phyloP scores from a whole-genome alignment of 1,140 invertebrate species.

The Drosophila bocki region DNA sequence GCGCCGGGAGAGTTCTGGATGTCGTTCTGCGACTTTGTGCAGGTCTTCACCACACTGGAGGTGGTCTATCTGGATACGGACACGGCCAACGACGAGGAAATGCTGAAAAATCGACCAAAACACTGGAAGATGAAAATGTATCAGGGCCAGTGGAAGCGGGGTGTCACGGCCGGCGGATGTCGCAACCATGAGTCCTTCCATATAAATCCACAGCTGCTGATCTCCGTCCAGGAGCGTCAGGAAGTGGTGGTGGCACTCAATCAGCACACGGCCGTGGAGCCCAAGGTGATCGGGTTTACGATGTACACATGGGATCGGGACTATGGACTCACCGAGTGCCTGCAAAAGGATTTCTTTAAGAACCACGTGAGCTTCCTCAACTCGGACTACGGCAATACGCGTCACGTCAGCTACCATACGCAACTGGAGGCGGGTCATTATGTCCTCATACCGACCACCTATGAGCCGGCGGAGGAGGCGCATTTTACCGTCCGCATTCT shows the following conservation, averaged over 20 bases:
- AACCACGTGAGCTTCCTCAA: conserved; percentile 95
- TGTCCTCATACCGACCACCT: conserved; percentile 95
- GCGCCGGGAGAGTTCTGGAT: conserved; percentile 95
- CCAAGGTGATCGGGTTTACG: conserved; percentile 97
- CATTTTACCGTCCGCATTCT: conserved; percentile 85
- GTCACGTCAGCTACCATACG: conserved; percentile 93
- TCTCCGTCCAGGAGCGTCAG: conserved; percentile 92
- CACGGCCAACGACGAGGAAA: conserved; percentile 93
- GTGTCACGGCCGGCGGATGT: conserved; percentile 96
- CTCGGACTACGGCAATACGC: conserved; percentile 96
- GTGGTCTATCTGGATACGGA: conserved; percentile 95
- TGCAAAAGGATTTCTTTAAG: conserved; percentile 93
- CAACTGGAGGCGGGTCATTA: conserved; percentile 93
- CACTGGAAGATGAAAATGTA: conserved; percentile 94
- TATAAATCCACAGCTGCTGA: conserved; percentile 95
- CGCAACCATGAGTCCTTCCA: conserved; percentile 96
- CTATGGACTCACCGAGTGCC: conserved; percentile 85
- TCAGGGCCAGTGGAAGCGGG: conserved; percentile 94
- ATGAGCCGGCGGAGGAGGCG: conserved; percentile 95
- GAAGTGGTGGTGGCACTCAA: conserved; percentile 95
- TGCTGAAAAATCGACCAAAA: conserved; percentile 90
- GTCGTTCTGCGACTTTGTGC: conserved; percentile 93
- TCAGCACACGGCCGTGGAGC: conserved; percentile 96
- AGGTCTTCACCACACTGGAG: conserved; percentile 93
- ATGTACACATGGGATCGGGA: conserved; percentile 90